These are phyloP conservation scores for Norana najaformis DNA, from an alignment of 2,888 invertebrate species.

Conservation along the genomic window DNA sequence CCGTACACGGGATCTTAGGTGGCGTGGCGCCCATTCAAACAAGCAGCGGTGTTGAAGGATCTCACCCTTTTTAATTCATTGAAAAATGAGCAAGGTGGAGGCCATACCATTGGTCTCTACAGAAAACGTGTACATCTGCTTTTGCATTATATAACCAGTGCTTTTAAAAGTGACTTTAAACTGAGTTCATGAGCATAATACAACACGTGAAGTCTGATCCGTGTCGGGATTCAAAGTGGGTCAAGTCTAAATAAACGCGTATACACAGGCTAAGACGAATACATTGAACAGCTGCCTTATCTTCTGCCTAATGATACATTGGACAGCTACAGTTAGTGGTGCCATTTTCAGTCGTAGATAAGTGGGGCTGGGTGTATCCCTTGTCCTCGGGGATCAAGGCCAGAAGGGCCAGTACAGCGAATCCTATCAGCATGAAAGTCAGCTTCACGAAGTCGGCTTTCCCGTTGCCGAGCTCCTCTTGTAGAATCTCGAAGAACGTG, in stretches of 20 bases:
- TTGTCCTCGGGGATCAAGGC: conserved; percentile 31
- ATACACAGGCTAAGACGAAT: not conserved
- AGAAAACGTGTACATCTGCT: too few species aligned
- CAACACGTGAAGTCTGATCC: not conserved
- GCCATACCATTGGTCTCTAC: too few species aligned
- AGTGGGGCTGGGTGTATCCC: not conserved
- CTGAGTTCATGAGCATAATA: not conserved
- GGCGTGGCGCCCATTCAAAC: too few species aligned
- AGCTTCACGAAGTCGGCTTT: conserved; percentile 53
- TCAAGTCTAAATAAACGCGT: not conserved
- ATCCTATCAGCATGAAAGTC: conserved; percentile 44
- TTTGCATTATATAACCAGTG: not conserved
- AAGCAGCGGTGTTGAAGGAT: too few species aligned
- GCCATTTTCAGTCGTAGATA: not conserved
- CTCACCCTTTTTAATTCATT: too few species aligned
- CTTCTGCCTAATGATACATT: not conserved
- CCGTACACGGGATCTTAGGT: too few species aligned
- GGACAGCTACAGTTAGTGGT: not conserved
- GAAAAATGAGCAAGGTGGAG: too few species aligned
- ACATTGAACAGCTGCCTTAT: not conserved
- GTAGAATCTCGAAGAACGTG: conserved; percentile 88
- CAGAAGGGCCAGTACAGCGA: conserved; percentile 41
- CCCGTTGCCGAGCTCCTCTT: conserved; percentile 65
- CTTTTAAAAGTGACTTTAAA: not conserved
- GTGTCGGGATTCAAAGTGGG: not conserved